Evolutionary conservation across 2,797 vertebrate genomes (phyloP).

Genomic region (Ptychadena robeensis): DNA sequence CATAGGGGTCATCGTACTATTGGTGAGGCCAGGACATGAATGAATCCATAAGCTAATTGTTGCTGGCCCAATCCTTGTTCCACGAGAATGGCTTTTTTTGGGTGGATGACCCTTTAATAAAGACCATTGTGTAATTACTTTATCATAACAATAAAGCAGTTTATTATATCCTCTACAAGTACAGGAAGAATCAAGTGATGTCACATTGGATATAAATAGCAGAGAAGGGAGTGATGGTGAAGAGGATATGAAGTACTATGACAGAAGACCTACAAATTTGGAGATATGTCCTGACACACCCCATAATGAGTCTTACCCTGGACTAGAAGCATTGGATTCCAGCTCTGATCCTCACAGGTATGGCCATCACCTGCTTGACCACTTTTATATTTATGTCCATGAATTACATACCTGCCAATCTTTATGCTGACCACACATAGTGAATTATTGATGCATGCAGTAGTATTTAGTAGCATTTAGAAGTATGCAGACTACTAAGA

Average conservation of each 20-base stretch:
- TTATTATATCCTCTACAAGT: background rate
- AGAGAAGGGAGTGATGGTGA: background rate
- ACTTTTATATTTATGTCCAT: background rate
- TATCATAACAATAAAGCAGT: background rate
- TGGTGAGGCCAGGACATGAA: too few species aligned
- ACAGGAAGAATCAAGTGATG: background rate
- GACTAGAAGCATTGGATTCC: background rate
- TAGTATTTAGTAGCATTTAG: background rate
- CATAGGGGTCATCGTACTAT: too few species aligned
- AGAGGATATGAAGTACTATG: background rate
- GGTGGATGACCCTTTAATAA: background rate
- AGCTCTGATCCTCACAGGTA: constrained; percentile 1
- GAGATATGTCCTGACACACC: background rate
- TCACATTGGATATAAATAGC: background rate
- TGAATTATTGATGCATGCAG: background rate
- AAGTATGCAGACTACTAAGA: background rate
- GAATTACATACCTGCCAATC: background rate
- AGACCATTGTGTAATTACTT: background rate
- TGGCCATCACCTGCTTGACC: background rate
- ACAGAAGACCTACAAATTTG: background rate
- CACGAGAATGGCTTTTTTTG: background rate
- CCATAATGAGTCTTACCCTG: background rate
- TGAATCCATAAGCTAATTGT: too few species aligned
- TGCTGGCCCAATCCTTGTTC: too few species aligned
- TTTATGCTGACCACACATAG: too few species aligned